These are phyloP conservation scores for Wiebesia pumilae DNA, from an alignment of 1,140 invertebrate species.

Conservation along the genomic window DNA sequence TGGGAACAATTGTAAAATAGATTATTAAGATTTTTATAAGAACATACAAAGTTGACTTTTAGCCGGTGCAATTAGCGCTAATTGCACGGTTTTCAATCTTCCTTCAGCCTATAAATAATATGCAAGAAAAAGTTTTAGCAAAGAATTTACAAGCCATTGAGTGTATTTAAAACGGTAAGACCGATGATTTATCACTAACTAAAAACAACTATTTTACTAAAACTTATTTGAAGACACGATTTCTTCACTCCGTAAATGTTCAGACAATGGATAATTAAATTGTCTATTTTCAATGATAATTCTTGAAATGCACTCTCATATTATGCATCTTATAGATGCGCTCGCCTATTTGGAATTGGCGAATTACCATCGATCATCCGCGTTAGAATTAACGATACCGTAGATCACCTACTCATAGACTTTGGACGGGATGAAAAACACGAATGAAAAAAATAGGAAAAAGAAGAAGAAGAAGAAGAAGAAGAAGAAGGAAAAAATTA, in stretches of 20 bases:
- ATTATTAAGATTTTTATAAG: background rate
- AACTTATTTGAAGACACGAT: background rate
- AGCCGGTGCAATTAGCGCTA: background rate
- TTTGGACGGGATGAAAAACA: background rate
- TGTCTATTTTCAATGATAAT: background rate
- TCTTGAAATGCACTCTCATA: background rate
- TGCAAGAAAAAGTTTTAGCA: background rate
- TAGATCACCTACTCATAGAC: too few relatives aligned
- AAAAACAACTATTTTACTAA: background rate
- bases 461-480: background rate
- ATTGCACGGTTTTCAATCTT: conserved; percentile 37
- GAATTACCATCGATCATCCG: background rate
- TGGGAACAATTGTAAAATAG: background rate
- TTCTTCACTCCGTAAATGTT: background rate
- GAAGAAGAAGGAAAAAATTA: conserved; percentile 28
- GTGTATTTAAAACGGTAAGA: background rate
- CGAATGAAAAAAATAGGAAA: conserved; percentile 4
- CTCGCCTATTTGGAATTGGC: background rate
- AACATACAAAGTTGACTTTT: background rate
- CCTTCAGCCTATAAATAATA: conserved; percentile 9
- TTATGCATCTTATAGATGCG: background rate
- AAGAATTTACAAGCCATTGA: background rate
- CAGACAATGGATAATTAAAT: background rate
- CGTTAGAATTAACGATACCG: background rate
- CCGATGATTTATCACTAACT: background rate